Conservation (phyloP, 2,888 invertebrate species). For the Drosophila ezoana region DNA sequence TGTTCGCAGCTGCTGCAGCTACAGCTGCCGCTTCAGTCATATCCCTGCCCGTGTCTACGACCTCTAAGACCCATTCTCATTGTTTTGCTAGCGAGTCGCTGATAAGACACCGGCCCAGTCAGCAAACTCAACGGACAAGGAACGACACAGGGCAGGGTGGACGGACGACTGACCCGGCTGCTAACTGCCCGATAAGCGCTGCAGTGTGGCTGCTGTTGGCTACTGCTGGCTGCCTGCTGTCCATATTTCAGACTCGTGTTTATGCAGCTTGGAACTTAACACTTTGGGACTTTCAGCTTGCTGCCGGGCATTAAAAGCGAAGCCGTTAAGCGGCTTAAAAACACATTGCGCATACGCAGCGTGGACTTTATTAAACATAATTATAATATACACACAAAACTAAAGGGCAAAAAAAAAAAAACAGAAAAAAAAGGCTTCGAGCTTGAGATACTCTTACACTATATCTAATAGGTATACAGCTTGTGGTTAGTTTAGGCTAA, state of each 20-base stretch:
- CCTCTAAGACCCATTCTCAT: conserved; percentile 7
- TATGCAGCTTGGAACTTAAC: conserved; percentile 71
- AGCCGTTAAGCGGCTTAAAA: conserved; percentile 70
- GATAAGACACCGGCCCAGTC: conserved; percentile 51
- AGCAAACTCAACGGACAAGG: conserved; percentile 29
- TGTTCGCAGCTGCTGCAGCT: conserved; percentile 15
- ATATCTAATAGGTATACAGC: background rate
- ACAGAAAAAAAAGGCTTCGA: background rate
- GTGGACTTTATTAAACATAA: conserved; percentile 68
- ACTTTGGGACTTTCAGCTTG: conserved; percentile 51
- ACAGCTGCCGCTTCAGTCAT: background rate
- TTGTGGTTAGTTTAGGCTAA: background rate
- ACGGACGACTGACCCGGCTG: conserved; percentile 50
- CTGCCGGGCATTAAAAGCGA: conserved; percentile 44
- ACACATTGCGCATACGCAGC: conserved; percentile 52
- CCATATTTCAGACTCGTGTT: conserved; percentile 66
- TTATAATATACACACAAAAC: conserved; percentile 46
- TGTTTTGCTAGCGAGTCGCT: conserved; percentile 41
- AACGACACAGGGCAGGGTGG: conserved; percentile 5
- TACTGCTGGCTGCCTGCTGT: conserved; percentile 16
- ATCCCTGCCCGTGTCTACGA: too few relatives aligned
- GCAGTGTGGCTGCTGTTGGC: conserved; percentile 20
- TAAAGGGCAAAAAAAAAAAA: background rate
- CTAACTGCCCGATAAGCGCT: conserved; percentile 57
- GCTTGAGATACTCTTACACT: conserved; percentile 9